phyloP scores from a whole-genome alignment of 2,113 vertebrate species.

The Aplodontia rufa region DNA sequence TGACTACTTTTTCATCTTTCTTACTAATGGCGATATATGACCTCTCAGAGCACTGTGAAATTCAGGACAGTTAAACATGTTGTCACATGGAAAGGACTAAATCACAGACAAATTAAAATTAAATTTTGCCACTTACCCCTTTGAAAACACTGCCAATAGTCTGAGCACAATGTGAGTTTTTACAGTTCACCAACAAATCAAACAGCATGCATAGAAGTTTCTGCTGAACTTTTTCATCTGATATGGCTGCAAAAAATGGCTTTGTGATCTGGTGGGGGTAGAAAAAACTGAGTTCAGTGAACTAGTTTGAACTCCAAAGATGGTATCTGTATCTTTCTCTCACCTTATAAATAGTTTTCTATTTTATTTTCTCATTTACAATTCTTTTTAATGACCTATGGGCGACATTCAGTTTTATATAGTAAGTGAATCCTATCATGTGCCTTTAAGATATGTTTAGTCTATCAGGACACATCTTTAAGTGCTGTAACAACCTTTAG shows the following conservation, averaged over 20 bases:
- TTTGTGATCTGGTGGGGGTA: conserved; percentile 90
- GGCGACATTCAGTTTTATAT: background rate
- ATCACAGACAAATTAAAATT: background rate
- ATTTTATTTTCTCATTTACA: background rate
- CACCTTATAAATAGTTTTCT: background rate
- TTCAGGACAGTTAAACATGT: background rate
- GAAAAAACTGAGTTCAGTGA: conserved; percentile 31
- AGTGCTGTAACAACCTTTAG: background rate
- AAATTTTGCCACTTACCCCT: conserved; percentile 86
- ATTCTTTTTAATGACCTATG: background rate
- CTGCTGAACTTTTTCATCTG: conserved; percentile 89
- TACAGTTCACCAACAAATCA: conserved; percentile 90
- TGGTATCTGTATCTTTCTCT: background rate
- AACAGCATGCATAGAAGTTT: conserved; percentile 90
- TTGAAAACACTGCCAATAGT: conserved; percentile 92
- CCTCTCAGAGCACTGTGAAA: background rate
- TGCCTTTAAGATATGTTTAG: conserved; percentile 26
- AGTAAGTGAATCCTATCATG: background rate
- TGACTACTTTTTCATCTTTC: background rate
- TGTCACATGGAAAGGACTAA: background rate
- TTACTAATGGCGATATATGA: background rate
- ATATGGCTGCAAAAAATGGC: conserved; percentile 90
- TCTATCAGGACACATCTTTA: background rate
- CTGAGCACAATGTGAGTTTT: conserved; percentile 86
- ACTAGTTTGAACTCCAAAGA: background rate